These are phyloP conservation scores for Pangasius mekongensis DNA, from an alignment of 2,797 vertebrate genomes.

Conservation along the genomic window DNA sequence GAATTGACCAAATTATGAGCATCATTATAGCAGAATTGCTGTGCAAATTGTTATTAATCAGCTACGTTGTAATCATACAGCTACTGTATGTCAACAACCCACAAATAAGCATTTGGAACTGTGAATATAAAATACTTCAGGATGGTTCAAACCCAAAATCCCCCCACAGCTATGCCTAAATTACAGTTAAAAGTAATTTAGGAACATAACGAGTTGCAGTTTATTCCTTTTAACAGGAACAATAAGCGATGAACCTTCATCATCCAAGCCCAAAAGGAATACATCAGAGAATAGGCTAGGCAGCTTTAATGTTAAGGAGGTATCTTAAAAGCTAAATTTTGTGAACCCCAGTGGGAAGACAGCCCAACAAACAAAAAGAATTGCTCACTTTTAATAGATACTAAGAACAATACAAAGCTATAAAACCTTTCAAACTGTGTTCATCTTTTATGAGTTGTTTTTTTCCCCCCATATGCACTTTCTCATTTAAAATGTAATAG, in stretches of 20 bases:
- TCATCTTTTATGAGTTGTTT: neutral
- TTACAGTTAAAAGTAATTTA: neutral
- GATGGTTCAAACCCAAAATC: neutral
- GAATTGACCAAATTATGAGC: neutral
- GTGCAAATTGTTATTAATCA: neutral
- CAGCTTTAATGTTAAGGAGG: neutral
- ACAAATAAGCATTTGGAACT: neutral
- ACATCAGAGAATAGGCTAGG: neutral
- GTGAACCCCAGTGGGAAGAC: neutral
- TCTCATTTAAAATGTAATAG: constrained; percentile 5
- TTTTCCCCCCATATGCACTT: too few relatives aligned
- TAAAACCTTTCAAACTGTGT: constrained; percentile 1
- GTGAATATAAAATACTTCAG: neutral
- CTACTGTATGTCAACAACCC: neutral
- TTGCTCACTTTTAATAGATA: neutral
- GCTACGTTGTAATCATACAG: neutral
- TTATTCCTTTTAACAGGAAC: constrained; percentile 8
- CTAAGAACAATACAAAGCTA: neutral
- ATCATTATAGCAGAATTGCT: neutral
- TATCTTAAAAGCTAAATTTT: constrained; percentile 16
- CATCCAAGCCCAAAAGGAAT: neutral
- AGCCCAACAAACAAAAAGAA: neutral
- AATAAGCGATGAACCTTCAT: neutral
- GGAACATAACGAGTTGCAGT: neutral
- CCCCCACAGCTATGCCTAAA: neutral